Evolutionary conservation across 2,797 vertebrate genomes (phyloP), one percentile per base, ranked within the genome.

Genomic region (Microcaecilia unicolor): DNA sequence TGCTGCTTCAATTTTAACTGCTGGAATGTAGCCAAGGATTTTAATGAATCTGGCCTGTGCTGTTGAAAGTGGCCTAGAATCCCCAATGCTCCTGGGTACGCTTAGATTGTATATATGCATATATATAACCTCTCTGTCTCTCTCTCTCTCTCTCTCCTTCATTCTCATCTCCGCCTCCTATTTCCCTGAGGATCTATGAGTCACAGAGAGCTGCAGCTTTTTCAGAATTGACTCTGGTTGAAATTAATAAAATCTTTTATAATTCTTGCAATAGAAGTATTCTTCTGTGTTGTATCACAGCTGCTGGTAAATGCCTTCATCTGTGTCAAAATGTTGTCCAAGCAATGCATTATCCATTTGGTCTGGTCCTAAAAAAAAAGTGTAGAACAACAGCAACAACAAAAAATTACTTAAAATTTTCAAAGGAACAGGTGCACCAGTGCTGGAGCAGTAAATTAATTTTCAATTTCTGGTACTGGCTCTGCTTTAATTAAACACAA

Each of bases 21-120:
- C 83, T 97, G 93, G 93, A 91, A 82, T 79, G 83, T 74, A 86
- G 91, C 92, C 95, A 97, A 83, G 67, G 51, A 78, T 88, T 93
- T 95, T 97, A 97, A 97, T 98, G 92, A 98, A 91, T 92, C 89
- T 88, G 89, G 88, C 87, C 86, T 86, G 90, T 83, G 88, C 76
- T 75, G 87, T 84, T 89, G 87, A 89, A n/a, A 86, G 81, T 85
- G 84, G 88, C 85, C 73, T 61, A 51, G 51, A 51, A 70, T 72
- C 86, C 85, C 77, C 76, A 81, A 88, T 87, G 90, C 89, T 88
- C 88, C n/a, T 87, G 85, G 87, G 90, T 89, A 89, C 83, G 75
- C 87, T 81, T 87, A 89, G 86, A 91, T 91, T 89, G 86, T 75
- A 79, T 77, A 72, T 74, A 74, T 69, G 72, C 77, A 79, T 63